These are phyloP conservation scores for Bambusicola thoracicus DNA, from an alignment of 2,113 vertebrate species.

Conservation along the genomic window DNA sequence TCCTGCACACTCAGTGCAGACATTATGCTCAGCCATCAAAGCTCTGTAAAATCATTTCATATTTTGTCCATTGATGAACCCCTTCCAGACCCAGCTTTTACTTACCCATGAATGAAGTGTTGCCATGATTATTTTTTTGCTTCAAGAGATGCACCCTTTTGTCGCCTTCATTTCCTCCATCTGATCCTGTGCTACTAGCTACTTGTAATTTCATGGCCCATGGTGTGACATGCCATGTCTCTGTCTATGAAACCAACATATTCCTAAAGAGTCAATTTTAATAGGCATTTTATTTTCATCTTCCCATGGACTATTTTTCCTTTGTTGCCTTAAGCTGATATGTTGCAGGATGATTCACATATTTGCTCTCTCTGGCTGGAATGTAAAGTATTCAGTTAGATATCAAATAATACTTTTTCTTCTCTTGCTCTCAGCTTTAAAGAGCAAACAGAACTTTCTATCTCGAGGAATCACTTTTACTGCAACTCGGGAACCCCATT, in stretches of 20 bases:
- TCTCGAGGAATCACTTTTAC: background rate
- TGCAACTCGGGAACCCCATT: background rate
- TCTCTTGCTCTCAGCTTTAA: background rate
- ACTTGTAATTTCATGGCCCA: background rate
- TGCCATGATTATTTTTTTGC: background rate
- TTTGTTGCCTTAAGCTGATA: background rate
- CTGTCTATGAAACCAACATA: background rate
- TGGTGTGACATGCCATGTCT: background rate
- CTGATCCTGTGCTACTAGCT: background rate
- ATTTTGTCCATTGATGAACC: background rate
- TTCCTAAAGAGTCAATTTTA: background rate
- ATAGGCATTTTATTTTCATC: background rate
- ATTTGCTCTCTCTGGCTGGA: background rate
- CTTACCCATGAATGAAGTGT: background rate
- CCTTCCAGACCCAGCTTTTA: background rate
- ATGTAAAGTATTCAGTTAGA: background rate
- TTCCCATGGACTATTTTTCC: background rate
- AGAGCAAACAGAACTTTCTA: background rate
- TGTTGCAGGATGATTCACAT: background rate
- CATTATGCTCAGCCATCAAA: background rate
- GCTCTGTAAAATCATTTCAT: background rate
- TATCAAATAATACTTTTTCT: slow-evolving; percentile 3
- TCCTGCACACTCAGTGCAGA: background rate
- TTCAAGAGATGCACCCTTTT: background rate
- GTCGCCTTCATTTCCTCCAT: background rate